Base-by-base conservation (phyloP, 2,888 invertebrate genomes). In the Protonemura montana region DNA sequence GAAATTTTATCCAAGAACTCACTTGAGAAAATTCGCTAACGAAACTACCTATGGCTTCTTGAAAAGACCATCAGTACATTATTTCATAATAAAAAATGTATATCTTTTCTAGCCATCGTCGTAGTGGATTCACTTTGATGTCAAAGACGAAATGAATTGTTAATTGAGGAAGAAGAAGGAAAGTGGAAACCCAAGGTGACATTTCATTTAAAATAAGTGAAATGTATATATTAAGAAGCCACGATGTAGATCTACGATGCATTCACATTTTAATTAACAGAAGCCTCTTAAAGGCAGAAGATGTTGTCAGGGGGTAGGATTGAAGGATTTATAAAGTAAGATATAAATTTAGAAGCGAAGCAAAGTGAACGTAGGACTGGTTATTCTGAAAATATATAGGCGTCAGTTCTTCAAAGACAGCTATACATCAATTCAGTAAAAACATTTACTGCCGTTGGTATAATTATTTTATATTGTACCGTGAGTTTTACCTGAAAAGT, bases 181-280 rank as follows among this genome's bases (percentile, higher is more conserved):
- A 16, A 3, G 6, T 59, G 59, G 59, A 59, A 59, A 59, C 16
- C 59, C 59, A 3, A 2, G 59, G 59, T 59, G 59, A 59, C 59
- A 21, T 59, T 59, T 59, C 59, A 59, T 59, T 59, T 59, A 59
- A 59, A 59, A 59, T 59, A 59, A 59, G 59, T 59, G 59, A 59
- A 59, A 59, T 59, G 59, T 59, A 21, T 59, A 59, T 13, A 16
- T 21, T 59, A 59, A 10, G 59, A 59, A 59, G 59, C 59, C 59
- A 21, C 13, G 59, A 59, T 59, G 6, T 59, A 59, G 59, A 59
- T 59, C 59, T 59, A 59, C 59, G 59, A 59, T 59, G 21, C 21
- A 59, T 59, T 59, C 59, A 59, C 59, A 59, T 21, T 59, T 59
- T 59, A 59, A 59, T 59, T 59, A 59, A 59, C 59, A 59, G 59